Evolutionary conservation across 2,888 invertebrate species (phyloP), one percentile per base, ranked within the genome.

Genomic region (Shargacucullia verbasci): DNA sequence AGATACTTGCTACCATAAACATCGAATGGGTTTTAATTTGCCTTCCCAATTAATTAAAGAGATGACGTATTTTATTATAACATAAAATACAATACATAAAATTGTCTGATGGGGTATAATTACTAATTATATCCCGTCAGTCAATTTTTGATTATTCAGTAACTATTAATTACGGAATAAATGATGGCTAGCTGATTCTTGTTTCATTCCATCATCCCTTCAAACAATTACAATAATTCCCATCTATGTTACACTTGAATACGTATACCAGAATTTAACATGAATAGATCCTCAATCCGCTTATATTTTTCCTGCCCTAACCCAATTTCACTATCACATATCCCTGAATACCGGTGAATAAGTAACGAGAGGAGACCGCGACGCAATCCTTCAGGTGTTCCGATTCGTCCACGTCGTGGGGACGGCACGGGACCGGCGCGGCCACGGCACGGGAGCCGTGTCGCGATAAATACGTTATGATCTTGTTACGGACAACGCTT

Each of bases 391-490:
- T 58, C 60, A 55, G 55, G 41, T 58, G 57, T 50, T 37, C 39
- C 31, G 38, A 66, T 46, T n/a, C 29, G 41, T 20, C n/a, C 15
- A 41, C 57, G 59, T 39, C 44, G 52, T 33, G 13, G 40, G 35
- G 1, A 33, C 56, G 44, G 25, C 29, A 31, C 35, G 41, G 37
- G 10, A 14, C 31, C 40, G 54, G n/a, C n/a, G 9, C 34, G 49
- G 39, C 14, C 2, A 11, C 54, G 35, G 14, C 35, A 43, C 43
- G 31, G 52, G 25, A 54, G 34, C 41, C 15, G 46, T 63, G 45
- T 56, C 39, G 40, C 43, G 44, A 62, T 73, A 60, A 70, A 73
- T 73, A 73, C 29, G 29, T 73, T 73, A 73, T 70, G 59, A 73
- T 64, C 67, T 73, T 52, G 70, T 67, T 73, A 61, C 53, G 38